Evolutionary conservation across 2,888 invertebrate species (phyloP).

Genomic region (Xestia rhomboidea): DNA sequence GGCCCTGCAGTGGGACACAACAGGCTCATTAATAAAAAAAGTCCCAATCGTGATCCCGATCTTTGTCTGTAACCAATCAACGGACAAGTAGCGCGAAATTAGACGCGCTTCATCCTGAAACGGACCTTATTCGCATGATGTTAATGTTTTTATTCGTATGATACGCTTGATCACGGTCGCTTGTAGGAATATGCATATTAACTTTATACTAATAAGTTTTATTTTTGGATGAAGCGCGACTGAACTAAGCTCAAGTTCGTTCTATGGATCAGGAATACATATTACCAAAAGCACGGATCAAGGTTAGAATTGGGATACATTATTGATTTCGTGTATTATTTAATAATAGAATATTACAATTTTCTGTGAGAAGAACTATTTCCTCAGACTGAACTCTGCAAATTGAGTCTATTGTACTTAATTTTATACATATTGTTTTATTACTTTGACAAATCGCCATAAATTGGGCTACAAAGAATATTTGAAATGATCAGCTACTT

Average conservation of each 20-base stretch:
- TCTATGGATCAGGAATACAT: neutral
- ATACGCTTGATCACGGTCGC: neutral
- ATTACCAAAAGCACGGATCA: neutral
- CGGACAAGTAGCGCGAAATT: neutral
- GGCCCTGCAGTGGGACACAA: too few species aligned
- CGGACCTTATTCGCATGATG: neutral
- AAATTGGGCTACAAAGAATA: neutral
- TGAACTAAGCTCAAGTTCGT: neutral
- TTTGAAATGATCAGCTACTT: constrained; percentile 1
- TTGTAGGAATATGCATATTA: neutral
- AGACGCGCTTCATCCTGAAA: neutral
- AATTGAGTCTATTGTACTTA: constrained; percentile 1
- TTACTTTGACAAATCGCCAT: neutral
- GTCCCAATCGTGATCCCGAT: neutral
- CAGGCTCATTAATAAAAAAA: too few species aligned
- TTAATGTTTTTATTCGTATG: neutral
- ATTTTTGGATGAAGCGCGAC: neutral
- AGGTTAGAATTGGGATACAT: neutral
- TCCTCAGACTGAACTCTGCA: constrained; percentile 27
- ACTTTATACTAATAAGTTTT: neutral
- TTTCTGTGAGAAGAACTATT: constrained; percentile 1
- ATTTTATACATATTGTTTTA: constrained; percentile 14
- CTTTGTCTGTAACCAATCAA: neutral
- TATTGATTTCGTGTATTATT: neutral
- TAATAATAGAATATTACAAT: constrained; percentile 1